These are phyloP conservation scores for Microcebus ravelobensis DNA, from an alignment of 2,113 vertebrate genomes.

Conservation along the genomic window DNA sequence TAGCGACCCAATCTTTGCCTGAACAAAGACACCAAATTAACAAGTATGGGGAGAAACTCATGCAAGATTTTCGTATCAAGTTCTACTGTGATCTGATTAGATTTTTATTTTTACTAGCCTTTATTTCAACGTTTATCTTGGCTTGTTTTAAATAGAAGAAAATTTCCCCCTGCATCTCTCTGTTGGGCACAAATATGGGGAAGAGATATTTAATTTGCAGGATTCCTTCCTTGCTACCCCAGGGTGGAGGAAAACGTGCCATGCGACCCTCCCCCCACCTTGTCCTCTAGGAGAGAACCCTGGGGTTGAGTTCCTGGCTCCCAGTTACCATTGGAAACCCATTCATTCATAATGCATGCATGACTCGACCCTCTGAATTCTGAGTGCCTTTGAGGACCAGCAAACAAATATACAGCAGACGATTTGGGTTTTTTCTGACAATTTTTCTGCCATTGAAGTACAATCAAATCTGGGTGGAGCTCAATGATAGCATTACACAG, in stretches of 20 bases:
- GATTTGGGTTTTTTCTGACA: conserved; percentile 72
- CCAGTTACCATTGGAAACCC: conserved; percentile 86
- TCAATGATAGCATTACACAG: conserved; percentile 24
- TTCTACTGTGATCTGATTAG: conserved; percentile 55
- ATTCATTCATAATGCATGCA: conserved; percentile 85
- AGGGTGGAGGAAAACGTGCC: conserved; percentile 58
- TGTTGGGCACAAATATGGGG: neutral
- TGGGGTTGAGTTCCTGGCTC: conserved; percentile 74
- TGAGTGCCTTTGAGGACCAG: conserved; percentile 78
- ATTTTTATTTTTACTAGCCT: conserved; percentile 26
- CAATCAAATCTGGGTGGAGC: conserved; percentile 79
- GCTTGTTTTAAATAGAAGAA: conserved; percentile 57
- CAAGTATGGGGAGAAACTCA: conserved; percentile 76
- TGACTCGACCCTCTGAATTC: conserved; percentile 82
- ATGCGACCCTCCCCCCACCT: conserved; percentile 74
- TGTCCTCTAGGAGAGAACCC: conserved; percentile 64
- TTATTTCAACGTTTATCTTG: conserved; percentile 58
- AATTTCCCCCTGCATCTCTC: neutral
- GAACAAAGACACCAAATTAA: conserved; percentile 79
- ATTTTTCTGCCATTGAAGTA: conserved; percentile 57
- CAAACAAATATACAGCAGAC: conserved; percentile 67
- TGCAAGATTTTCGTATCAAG: conserved; percentile 64
- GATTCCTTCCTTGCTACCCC: conserved; percentile 52
- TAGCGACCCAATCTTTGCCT: conserved; percentile 72
- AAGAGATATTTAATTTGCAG: conserved; percentile 59